Base-by-base conservation (phyloP, 2,113 vertebrate genomes). In the Neodontobutis hainanensis region DNA sequence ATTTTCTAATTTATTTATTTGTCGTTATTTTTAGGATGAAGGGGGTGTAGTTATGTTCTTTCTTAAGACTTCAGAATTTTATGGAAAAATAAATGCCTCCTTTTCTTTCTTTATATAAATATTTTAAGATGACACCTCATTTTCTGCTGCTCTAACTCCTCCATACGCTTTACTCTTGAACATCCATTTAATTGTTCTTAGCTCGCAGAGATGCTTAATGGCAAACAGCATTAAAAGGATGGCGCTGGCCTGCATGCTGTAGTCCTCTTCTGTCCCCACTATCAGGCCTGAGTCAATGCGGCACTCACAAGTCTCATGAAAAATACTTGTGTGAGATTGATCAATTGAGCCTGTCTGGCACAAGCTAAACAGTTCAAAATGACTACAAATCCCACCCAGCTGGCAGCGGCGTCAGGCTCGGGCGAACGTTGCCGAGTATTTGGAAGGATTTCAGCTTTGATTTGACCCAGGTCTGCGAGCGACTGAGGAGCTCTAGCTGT, bases 1-100 rank as follows among this genome's bases (percentile, higher is more conserved):
- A 14, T 84, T 85, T 79, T 89, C 69, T 78, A 68, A 85, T 85
- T 89, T 83, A 85, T 88, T 88, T 86, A 89, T 90, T 88, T 56
- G 47, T 65, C 85, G 72, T 83, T n/a, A 55, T 82, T 73, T 77
- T 75, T 73, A 82, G 78, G 69, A 62, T 77, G 77, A 57, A 60
- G 59, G 64, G 65, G 68, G 55, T 61, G 56, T 80, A 73, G 82
- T 73, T 44, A 58, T 80, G 74, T 82, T 80, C 80, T 70, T 62
- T 71, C 65, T 77, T 62, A 68, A 73, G 74, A 76, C 66, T 70
- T 70, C 48, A n/a, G 66, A 65, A 57, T 78, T 65, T 40, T 78
- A 76, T 58, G 64, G 55, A 35, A 80, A 75, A 79, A 76, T 71
- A 81, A 81, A 81, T 72, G 70, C 70, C 55, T 77, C 51, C 38